A percentile compares a stretch with the other conserved stretches of the same genome.
Conservation (phyloP, 37 sponge, comb jelly and placozoan genomes). For the Amphimedon queenslandica region DNA sequence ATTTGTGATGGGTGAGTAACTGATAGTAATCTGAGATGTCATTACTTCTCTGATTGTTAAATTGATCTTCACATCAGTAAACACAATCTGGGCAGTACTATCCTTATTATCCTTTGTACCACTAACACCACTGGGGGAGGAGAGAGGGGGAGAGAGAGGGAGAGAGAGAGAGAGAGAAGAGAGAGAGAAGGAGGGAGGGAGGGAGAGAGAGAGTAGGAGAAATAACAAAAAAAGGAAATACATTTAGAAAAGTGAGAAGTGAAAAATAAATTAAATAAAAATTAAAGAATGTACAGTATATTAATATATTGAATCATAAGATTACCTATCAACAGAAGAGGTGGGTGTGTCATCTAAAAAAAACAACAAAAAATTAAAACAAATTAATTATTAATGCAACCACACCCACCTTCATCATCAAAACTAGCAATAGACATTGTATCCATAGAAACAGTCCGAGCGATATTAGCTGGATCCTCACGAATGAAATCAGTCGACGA, state of each 20-base stretch:
- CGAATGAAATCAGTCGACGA: not conserved
- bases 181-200: too few species aligned
- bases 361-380: not conserved
- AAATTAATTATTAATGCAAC: not conserved
- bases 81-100: conserved; percentile 9
- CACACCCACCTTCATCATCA: conserved; percentile 10
- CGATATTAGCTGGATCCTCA: not conserved
- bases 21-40: too few species aligned
- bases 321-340: not conserved
- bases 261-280: too few species aligned
- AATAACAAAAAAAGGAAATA: too few species aligned
- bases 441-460: conserved; percentile 1
- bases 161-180: too few species aligned
- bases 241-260: too few species aligned
- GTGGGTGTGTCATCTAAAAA: not conserved
- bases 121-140: not conserved
- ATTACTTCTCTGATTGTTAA: conserved; percentile 18
- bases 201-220: too few species aligned
- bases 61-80: conserved; percentile 36
- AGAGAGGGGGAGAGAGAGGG: too few species aligned
- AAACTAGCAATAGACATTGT: conserved; percentile 34
- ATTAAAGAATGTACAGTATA: not conserved
- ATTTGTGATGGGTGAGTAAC: not conserved
- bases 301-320: not conserved
- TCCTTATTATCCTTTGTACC: not conserved